phyloP scores from a whole-genome alignment of 2,888 invertebrate species.

The Lithophane semibrunnea region DNA sequence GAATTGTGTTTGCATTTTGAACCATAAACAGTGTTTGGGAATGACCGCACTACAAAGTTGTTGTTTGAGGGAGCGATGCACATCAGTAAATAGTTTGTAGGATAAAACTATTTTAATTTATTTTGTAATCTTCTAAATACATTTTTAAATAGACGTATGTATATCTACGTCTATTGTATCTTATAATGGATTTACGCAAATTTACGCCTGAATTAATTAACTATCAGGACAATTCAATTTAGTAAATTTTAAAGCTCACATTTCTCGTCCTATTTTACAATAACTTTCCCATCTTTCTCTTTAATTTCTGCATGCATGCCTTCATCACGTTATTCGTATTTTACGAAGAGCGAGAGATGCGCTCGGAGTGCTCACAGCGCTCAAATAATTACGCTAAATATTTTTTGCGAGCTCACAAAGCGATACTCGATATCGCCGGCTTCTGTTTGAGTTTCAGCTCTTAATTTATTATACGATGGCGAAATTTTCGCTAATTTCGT shows the following conservation, averaged over 20 bases:
- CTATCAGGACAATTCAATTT: background rate
- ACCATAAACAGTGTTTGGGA: background rate
- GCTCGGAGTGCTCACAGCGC: conserved; percentile 40
- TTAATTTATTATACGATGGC: conserved; percentile 77
- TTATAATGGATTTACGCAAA: too few species aligned
- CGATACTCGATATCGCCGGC: conserved; percentile 67
- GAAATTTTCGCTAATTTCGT: conserved; percentile 79
- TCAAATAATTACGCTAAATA: conserved; percentile 66
- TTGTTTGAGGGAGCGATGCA: background rate
- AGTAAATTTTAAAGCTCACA: background rate
- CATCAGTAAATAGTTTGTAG: background rate
- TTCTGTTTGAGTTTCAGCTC: conserved; percentile 70
- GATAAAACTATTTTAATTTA: background rate
- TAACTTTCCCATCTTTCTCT: background rate
- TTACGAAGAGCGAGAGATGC: conserved; percentile 32
- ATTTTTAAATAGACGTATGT: too few species aligned
- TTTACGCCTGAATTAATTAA: too few species aligned
- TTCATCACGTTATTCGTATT: conserved; percentile 17
- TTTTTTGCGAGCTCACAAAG: conserved; percentile 65
- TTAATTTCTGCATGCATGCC: background rate
- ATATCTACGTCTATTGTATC: too few species aligned
- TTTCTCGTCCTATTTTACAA: background rate
- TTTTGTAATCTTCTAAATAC: background rate
- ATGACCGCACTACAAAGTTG: background rate
- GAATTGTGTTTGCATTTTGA: background rate